Evolutionary conservation across 2,888 invertebrate genomes (phyloP), one percentile per base, ranked within the genome.

Genomic region (Eupithecia subumbrata): DNA sequence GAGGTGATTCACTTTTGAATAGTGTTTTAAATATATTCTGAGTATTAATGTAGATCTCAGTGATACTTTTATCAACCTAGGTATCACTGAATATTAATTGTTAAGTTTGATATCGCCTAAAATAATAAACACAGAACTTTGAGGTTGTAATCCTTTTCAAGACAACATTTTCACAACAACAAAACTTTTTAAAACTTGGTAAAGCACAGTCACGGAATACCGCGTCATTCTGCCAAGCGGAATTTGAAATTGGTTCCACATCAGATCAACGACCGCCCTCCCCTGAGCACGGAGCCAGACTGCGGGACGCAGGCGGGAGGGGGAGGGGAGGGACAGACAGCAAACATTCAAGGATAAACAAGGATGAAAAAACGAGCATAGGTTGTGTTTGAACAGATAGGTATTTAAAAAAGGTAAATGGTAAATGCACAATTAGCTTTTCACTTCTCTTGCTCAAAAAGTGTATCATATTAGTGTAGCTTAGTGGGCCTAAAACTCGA

Each of bases 251-350:
- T 85, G 82, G 84, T 85, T 83, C 87, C 86, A 84, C 86, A 87
- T 2, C 79, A 83, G 89, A 86, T 87, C 88, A 87, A 90, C 93
- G 91, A 86, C 91, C 91, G 89, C 82, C 82, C 90, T 84, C 87
- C 86, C 89, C 85, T 87, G 88, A 86, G 85, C 88, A 90, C 91
- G 90, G 89, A 89, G 90, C 88, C 89, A 86, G 91, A 94, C 94
- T 94, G 91, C 88, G 84, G 80, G 77, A 73, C 60, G 77, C 79
- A 86, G 86, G 88, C 85, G 87, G 84, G 85, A 82, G 85, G 83
- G 83, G 84, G 85, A 86, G 83, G 83, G 84, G 85, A 86, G 86
- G 85, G 85, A n/a, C 81, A 82, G 82, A 92, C 91, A 91, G 85
- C 87, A 91, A 89, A 89, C 85, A 88, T 86, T 86, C 83, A 81